A percentile compares a stretch with the other conserved stretches of the same genome.
These are phyloP conservation scores for Solenopsis fugax DNA, from an alignment of 1,140 invertebrate genomes.

Conservation along the genomic window DNA sequence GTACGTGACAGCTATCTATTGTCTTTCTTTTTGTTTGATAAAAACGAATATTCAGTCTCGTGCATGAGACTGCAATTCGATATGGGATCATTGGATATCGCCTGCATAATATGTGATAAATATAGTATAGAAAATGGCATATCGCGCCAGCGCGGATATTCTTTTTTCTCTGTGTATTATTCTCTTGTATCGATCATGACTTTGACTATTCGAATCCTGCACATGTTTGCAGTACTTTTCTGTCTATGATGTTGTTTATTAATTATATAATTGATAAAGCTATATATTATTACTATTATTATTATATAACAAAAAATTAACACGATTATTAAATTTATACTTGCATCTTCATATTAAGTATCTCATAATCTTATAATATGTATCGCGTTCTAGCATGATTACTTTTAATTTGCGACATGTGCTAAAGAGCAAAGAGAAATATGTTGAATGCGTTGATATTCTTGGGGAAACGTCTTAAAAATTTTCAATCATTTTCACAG, in stretches of 20 bases:
- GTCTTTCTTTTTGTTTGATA: conserved; percentile 31
- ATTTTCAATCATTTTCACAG: neutral
- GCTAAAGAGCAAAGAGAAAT: no score
- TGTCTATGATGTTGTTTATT: neutral
- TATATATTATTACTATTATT: no score
- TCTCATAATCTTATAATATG: neutral
- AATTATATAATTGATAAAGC: neutral
- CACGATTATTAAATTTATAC: neutral
- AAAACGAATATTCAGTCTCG: conserved; percentile 25
- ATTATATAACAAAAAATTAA: neutral
- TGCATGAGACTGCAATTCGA: conserved; percentile 35
- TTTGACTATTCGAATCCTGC: neutral
- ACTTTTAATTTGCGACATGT: neutral
- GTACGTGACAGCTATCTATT: conserved; percentile 53
- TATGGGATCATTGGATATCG: conserved; percentile 17
- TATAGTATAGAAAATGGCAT: neutral
- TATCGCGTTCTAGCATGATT: neutral
- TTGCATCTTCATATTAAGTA: neutral
- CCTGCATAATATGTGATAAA: neutral
- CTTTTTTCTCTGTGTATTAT: neutral
- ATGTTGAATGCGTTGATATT: neutral
- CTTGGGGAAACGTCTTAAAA: neutral
- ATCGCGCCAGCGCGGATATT: neutral
- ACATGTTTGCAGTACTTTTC: neutral
- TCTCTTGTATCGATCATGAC: conserved; percentile 7